Evolutionary conservation across 92 coral and sea anemone species (phyloP), one percentile per base, ranked within the genome.

Genomic region (Zoanthus solanderi): DNA sequence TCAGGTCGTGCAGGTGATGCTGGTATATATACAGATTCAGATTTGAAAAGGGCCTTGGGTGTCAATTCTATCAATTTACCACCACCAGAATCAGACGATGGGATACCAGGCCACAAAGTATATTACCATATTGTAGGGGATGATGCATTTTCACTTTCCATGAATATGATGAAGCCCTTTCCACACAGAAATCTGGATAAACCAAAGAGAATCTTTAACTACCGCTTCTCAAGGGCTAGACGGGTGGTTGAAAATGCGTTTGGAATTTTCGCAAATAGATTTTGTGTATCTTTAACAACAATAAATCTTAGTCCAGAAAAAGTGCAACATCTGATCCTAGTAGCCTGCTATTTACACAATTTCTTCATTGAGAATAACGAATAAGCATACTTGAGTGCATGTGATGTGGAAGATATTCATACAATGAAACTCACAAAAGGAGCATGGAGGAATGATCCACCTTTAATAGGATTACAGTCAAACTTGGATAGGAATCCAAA

Each of bases 401-500:
- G 74, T 11, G 91, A 91, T 83, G 79, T 76, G 23, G 89, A 91
- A 87, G 75, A 83, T 48, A 83, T 74, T 23, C 82, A 46, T 32
- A 52, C 76, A 50, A 78, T 78, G 45, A 75, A 45, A 34, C 18
- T 91, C 32, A 53, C 78, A 42, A 34, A 84, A 8, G 93, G 93
- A 12, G 32, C 76, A 18, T 91, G 91, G 89, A 88, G 89, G 72
- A 67, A 63, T 72, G 89, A 91, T 75, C 88, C 76, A 29, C 56
- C 57, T 6, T 80, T 87, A 5, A 78, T 78, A 10, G 78, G 74
- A 34, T 45, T 87, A 72, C 71, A 74, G 17, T 63, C 87, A 30
- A 74, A 76, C 72, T 78, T 45, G 34, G 87, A 67, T 28, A 79
- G 93, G 42, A 91, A 91, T 78, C 91, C 93, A 18, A 83, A 83